These are phyloP conservation scores for Stichopus chloronotus DNA, from an alignment of 35 echinoderm and acorn worm species.

Conservation along the genomic window DNA sequence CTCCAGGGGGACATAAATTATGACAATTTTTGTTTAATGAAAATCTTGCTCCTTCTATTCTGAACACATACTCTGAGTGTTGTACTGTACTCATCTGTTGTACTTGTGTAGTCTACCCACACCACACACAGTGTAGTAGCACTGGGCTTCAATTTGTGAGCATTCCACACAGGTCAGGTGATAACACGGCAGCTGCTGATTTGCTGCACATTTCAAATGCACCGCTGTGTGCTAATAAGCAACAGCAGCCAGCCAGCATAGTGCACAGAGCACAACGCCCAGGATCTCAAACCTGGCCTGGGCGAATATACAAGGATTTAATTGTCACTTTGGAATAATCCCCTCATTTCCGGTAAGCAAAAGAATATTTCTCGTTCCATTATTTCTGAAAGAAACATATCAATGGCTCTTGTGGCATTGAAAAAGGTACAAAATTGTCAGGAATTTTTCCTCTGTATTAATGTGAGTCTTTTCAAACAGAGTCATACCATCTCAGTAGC, in stretches of 20 bases:
- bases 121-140: neutral
- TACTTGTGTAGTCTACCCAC: neutral
- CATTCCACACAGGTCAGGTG: conserved; percentile 44
- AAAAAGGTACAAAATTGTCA: too few relatives aligned
- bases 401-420: too few relatives aligned
- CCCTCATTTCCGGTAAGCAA: conserved; percentile 14
- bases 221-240: neutral
- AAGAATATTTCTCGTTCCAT: neutral
- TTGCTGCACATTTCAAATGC: neutral
- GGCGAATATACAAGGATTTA: conserved; percentile 14
- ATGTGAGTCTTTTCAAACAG: neutral
- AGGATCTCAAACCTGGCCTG: neutral
- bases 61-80: neutral
- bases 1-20: conserved; percentile 22
- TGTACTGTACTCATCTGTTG: neutral
- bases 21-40: neutral
- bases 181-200: neutral
- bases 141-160: neutral
- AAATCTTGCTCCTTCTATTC: neutral
- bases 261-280: neutral
- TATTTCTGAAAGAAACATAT: neutral
- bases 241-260: neutral
- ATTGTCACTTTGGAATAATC: neutral
- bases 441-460: neutral
- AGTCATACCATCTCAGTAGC: too few relatives aligned